Evolutionary conservation across 2,888 invertebrate genomes (phyloP).

Genomic region (Agrotis segetum): DNA sequence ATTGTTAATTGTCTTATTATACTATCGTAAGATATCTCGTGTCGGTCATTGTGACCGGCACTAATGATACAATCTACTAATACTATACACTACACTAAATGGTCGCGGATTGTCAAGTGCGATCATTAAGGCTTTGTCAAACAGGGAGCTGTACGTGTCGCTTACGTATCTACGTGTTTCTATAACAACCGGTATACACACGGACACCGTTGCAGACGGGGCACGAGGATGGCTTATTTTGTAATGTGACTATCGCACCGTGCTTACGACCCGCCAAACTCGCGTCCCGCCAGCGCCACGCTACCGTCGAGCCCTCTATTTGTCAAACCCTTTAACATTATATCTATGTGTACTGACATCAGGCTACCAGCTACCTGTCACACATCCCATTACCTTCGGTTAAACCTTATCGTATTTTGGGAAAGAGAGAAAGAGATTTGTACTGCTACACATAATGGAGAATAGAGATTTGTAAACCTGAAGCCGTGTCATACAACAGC

Average conservation of each 20-base stretch:
- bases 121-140: too few species aligned
- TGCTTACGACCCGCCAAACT: too few species aligned
- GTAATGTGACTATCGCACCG: too few species aligned
- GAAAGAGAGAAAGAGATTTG: constrained; percentile 47
- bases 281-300: too few species aligned
- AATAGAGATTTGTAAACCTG: constrained; percentile 20
- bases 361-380: constrained; percentile 2
- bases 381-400: constrained; percentile 19
- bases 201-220: too few species aligned
- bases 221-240: too few species aligned
- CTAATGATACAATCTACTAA: constrained; percentile 22
- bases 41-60: constrained; percentile 24
- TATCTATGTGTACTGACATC: not conserved
- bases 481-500: constrained; percentile 50
- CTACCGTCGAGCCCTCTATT: too few species aligned
- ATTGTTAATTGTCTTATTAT: constrained; percentile 27
- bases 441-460: constrained; percentile 43
- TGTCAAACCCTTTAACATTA: not conserved
- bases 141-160: too few species aligned
- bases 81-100: constrained; percentile 25
- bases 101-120: constrained; percentile 7
- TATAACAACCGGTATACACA: too few species aligned
- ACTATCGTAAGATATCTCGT: constrained; percentile 20
- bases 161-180: too few species aligned
- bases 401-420: constrained; percentile 23